Evolutionary conservation across 2,797 vertebrate genomes (phyloP), one percentile per base, ranked within the genome.

Genomic region (Columba guinea): DNA sequence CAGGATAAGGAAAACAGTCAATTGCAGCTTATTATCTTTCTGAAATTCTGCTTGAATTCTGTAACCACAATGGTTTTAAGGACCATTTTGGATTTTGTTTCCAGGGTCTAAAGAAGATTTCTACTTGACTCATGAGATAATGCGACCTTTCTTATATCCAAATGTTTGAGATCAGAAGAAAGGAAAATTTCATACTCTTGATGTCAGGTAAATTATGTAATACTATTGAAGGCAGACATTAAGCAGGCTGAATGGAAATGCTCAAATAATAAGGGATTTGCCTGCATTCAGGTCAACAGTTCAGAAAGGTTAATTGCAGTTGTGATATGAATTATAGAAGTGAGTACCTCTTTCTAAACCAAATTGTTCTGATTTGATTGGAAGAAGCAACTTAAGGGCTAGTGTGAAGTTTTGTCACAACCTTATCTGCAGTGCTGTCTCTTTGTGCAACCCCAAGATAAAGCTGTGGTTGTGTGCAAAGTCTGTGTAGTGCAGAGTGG

Each of bases 81-180:
- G 93, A 92, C 97, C 96, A 94, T 95, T 96, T 95, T 96, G 96
- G 95, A 89, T 97, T 97, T 97, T 96, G 71, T 97, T 97, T 97
- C 94, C 95, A 97, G 95, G 96, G 68, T 93, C 84, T 96, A 97
- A 97, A 97, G 97, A 97, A 96, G 97, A 97, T 95, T 95, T 90
- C 95, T 94, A 84, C 95, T 96, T 97, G 95, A 96, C 73, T 95
- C 96, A 95, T 97, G 96, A 96, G 87, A 96, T 97, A 95, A 93
- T 96, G 85, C 87, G 83, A 94, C 95, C 91, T 97, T 97, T 97
- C 95, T 97, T 96, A 92, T 94, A 95, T 96, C 95, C 96, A 97
- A 94, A 96, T 96, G 81, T 97, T 97, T 97, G 94, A 96, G 65
- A 92, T 97, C 83, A 97, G 97, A 96, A 96, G 95, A 95, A 96